Evolutionary conservation across 1,140 invertebrate genomes (phyloP).

Genomic region (Euura saliciscinereae): DNA sequence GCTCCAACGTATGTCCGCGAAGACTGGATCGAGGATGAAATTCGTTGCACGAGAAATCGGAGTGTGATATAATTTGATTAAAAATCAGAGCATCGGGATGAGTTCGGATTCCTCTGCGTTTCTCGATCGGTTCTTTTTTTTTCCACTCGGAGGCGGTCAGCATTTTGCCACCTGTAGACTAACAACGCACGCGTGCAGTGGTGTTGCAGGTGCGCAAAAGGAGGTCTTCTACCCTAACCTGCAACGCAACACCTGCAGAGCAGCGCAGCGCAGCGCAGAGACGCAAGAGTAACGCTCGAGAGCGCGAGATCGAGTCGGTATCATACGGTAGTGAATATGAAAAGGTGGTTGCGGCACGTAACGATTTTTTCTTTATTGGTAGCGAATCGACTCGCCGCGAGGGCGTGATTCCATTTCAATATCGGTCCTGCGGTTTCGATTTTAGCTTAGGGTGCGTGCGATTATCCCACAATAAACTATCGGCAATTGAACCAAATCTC

Average conservation of each 20-base stretch:
- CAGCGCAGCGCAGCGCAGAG: background rate
- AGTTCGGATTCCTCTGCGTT: background rate
- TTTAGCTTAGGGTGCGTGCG: background rate
- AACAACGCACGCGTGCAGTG: background rate
- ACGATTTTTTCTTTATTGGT: background rate
- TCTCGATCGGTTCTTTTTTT: background rate
- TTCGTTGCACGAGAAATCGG: no score
- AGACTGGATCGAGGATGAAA: no score
- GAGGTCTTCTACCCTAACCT: background rate
- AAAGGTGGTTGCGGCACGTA: constrained; percentile 25
- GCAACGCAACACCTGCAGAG: background rate
- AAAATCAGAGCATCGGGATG: background rate
- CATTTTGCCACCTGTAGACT: background rate
- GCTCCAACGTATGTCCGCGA: background rate
- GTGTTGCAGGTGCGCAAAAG: background rate
- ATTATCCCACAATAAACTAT: background rate
- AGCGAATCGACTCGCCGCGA: constrained; percentile 18
- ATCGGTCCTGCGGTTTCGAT: constrained; percentile 31
- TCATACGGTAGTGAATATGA: constrained; percentile 19
- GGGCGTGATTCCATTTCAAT: constrained; percentile 45
- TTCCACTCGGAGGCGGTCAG: background rate
- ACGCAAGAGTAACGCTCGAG: background rate
- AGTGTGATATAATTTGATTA: no score
- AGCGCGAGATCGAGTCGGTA: background rate
- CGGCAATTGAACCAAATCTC: no score